Percentiles rank a stretch among this genome's conserved stretches.
Conservation (phyloP, 2,888 invertebrate genomes). For the Germaria angustata region DNA sequence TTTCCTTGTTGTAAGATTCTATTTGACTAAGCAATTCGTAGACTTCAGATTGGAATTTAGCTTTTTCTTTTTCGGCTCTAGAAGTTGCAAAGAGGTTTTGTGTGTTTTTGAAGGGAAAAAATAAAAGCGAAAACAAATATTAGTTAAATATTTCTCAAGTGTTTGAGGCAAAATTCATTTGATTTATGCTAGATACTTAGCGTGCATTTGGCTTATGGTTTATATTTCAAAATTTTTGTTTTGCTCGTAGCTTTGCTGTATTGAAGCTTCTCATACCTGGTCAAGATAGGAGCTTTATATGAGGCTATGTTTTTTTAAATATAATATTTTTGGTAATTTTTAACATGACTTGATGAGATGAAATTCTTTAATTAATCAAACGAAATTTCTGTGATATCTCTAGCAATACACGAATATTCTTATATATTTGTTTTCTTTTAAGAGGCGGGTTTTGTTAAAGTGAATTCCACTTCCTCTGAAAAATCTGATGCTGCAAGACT, state of each 20-base stretch:
- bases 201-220: conserved; percentile 48
- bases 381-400: too few relatives aligned
- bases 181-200: conserved; percentile 55
- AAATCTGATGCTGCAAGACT: too few relatives aligned
- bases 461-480: too few relatives aligned
- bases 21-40: conserved; percentile 98
- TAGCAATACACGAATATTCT: too few relatives aligned
- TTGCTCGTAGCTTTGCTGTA: conserved; percentile 41
- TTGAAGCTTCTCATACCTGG: conserved; percentile 53
- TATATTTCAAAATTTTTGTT: not conserved
- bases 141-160: conserved; percentile 18
- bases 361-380: conserved; percentile 41
- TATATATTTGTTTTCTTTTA: too few relatives aligned
- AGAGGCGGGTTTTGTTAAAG: too few relatives aligned
- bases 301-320: not conserved
- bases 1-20: conserved; percentile 96
- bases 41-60: conserved; percentile 98
- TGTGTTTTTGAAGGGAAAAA: not conserved
- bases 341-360: conserved; percentile 3
- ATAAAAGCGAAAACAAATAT: conserved; percentile 27
- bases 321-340: not conserved
- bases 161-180: not conserved
- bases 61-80: conserved; percentile 99
- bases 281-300: conserved; percentile 53
- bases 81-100: conserved; percentile 33